Base-by-base conservation (phyloP, 2,888 invertebrate species). In the Copidosoma aretas region DNA sequence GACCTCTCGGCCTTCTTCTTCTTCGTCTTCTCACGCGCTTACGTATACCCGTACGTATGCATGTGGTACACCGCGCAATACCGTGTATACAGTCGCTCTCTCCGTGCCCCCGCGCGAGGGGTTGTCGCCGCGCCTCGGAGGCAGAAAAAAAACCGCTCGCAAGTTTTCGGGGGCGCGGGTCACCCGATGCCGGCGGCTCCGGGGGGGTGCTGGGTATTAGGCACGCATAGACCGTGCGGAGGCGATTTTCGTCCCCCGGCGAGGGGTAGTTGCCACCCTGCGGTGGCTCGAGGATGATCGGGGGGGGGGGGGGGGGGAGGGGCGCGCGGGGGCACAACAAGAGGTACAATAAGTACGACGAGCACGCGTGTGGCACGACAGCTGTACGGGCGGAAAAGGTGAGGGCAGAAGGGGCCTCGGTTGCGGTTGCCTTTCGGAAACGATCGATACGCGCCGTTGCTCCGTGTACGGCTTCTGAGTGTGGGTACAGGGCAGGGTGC, bases 151-250 rank as follows among this genome's bases (percentile, higher is more conserved):
- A n/a, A n/a, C 14, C 41, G 8, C 41, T 41, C 41, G 8, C 41
- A 41, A 10, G 8, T 41, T 14, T 41, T 14, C 41, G 8, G 41
- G 41, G 41, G 41, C 14, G 41, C 14, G 43, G 17, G 43, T 46
- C 43, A 46, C 32, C 8, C 32, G 32, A 32, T 32, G 32, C 32
- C 32, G 32, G 73, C n/a, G 75, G 73, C 78, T 76, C 76, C 70
- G 75, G 77, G 75, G 77, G 81, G 81, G 81, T 80, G 80, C 73
- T 56, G 62, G 19, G 73, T 76, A 80, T 68, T 75, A 78, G 81
- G 81, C 73, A 70, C 64, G 59, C 73, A 77, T 75, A 57, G 67
- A 19, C 12, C 58, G 10, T 17, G 19, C 53, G 65, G 74, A 75
- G 76, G 49, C 64, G 54, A 70, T 72, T 69, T 66, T 54, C 51